phyloP scores from a whole-genome alignment of 1,140 invertebrate species.

The Drosophila micromelanica region DNA sequence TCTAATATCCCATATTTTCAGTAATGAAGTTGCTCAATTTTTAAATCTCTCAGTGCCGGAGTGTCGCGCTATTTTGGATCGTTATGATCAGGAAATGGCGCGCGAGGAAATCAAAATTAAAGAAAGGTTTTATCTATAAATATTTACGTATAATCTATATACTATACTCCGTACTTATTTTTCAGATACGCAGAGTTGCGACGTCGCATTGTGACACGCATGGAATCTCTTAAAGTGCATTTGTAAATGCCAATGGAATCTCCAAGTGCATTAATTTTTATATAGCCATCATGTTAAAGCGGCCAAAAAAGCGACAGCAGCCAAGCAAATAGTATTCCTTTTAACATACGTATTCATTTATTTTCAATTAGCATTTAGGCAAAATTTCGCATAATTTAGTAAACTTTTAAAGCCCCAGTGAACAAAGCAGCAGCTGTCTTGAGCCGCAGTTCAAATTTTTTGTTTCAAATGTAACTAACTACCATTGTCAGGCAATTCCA shows the following conservation, averaged over 20 bases:
- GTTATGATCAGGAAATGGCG: conserved; percentile 92
- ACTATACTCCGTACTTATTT: background rate
- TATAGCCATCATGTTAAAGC: conserved; percentile 64
- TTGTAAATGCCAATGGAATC: conserved; percentile 72
- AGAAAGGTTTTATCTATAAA: conserved; percentile 86
- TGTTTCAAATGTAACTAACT: conserved; percentile 59
- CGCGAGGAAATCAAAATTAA: conserved; percentile 89
- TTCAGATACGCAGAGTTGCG: conserved; percentile 88
- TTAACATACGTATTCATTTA: conserved; percentile 45
- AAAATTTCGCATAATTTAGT: conserved; percentile 62
- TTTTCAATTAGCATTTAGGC: conserved; percentile 69
- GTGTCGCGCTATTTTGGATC: conserved; percentile 91
- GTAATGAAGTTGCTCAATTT: conserved; percentile 92
- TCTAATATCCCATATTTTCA: conserved; percentile 3
- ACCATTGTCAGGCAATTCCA: conserved; percentile 66
- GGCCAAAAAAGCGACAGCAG: conserved; percentile 58
- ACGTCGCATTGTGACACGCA: conserved; percentile 88
- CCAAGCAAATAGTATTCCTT: conserved; percentile 66
- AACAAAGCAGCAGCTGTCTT: conserved; percentile 59
- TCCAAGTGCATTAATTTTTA: conserved; percentile 44
- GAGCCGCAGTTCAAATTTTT: conserved; percentile 32
- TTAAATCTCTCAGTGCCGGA: conserved; percentile 92
- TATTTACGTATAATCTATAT: background rate
- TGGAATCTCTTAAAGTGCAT: conserved; percentile 90
- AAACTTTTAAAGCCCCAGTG: conserved; percentile 65